Conservation (phyloP, 2,888 invertebrate species). For the Melangyna quadrimaculata region DNA sequence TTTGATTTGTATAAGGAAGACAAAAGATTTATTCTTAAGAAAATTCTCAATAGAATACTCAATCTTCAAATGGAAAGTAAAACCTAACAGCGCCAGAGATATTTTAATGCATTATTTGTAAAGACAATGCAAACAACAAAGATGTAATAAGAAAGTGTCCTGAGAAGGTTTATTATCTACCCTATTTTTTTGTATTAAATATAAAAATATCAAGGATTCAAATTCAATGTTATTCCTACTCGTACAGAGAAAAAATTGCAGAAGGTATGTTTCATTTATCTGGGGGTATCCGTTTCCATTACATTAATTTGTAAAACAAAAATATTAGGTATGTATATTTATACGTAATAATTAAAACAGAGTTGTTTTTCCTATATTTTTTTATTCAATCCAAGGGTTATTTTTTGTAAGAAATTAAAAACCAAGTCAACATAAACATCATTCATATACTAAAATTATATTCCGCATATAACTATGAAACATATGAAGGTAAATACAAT, state of each 20-base stretch:
- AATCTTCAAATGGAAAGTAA: slow-evolving; percentile 36
- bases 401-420: too few relatives aligned
- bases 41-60: slow-evolving; percentile 11
- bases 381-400: too few relatives aligned
- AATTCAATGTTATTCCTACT: too few relatives aligned
- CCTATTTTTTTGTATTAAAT: neutral
- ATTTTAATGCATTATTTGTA: slow-evolving; percentile 40
- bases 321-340: too few relatives aligned
- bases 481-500: too few relatives aligned
- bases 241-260: too few relatives aligned
- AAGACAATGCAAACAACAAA: slow-evolving; percentile 54
- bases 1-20: slow-evolving; percentile 61
- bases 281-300: slow-evolving; percentile 34
- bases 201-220: neutral
- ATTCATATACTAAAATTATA: too few relatives aligned
- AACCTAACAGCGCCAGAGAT: slow-evolving; percentile 18
- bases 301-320: slow-evolving; percentile 29
- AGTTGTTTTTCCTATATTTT: neutral
- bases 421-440: too few relatives aligned
- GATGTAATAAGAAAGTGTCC: slow-evolving; percentile 3
- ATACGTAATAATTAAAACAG: neutral
- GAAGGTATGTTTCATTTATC: too few relatives aligned
- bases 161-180: neutral
- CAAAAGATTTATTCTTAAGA: slow-evolving; percentile 55
- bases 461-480: too few relatives aligned